Conservation (phyloP, 2,888 invertebrate genomes). For the Phania funesta region DNA sequence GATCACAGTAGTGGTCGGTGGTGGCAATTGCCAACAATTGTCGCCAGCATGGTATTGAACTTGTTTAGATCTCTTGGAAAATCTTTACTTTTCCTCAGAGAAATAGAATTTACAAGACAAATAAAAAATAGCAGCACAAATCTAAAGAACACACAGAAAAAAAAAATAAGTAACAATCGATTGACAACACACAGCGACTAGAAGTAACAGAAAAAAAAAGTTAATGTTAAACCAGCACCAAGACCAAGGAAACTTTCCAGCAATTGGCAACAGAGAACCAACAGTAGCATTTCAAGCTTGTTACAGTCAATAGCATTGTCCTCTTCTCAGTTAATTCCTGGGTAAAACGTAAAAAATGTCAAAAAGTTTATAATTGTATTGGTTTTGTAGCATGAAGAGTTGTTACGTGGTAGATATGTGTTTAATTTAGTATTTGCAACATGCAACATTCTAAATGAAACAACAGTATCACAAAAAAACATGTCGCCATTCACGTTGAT, state of each 20-base stretch:
- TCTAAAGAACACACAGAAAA: conserved; percentile 15
- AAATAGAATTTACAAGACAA: conserved; percentile 45
- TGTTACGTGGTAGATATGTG: not conserved
- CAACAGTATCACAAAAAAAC: conserved; percentile 56
- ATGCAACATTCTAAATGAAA: conserved; percentile 68
- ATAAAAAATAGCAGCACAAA: conserved; percentile 18
- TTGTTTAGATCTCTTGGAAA: conserved; percentile 53
- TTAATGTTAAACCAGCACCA: conserved; percentile 20
- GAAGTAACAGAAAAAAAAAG: not conserved
- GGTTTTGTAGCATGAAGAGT: not conserved
- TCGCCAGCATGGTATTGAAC: conserved; percentile 65
- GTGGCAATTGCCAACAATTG: conserved; percentile 54
- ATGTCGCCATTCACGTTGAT: conserved; percentile 70
- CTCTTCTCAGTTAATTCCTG: conserved; percentile 20
- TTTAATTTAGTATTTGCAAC: conserved; percentile 60
- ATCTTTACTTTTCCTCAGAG: conserved; percentile 49
- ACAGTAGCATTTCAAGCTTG: conserved; percentile 40
- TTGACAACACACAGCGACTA: conserved; percentile 58
- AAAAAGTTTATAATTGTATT: conserved; percentile 64
- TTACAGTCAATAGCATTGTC: conserved; percentile 24
- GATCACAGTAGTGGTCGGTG: conserved; percentile 3
- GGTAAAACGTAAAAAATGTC: conserved; percentile 59
- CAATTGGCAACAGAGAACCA: conserved; percentile 30
- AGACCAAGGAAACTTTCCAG: not conserved
- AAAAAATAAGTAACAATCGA: conserved; percentile 62